Base-by-base conservation (phyloP, 2,888 invertebrate species). In the Orthosia gracilis region DNA sequence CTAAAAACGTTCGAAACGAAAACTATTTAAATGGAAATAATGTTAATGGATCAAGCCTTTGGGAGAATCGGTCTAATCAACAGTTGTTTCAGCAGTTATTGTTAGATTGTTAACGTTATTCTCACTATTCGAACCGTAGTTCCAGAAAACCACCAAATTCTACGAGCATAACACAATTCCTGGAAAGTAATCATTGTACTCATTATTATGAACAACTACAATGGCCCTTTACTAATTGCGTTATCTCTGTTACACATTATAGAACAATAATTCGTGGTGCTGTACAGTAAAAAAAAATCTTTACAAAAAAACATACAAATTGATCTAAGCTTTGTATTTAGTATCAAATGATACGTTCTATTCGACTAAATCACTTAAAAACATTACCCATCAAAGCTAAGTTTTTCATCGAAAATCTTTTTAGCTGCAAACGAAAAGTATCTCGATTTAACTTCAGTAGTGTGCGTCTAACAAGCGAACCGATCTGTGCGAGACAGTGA, bases 401-500 rank as follows among this genome's bases (percentile, higher is more conserved):
- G 23, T 62, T 52, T 61, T 54, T 73, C 47, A 55, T 49, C n/a
- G n/a, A 68, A 71, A 62, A 79, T 61, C 49, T 57, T 80, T 64
- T 73, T 26, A 62, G 2, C 9, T 81, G 23, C 26, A 49, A 50
- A 58, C 57, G 64, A 62, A 80, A 75, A 84, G 80, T 80, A 69
- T 59, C 52, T 69, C 69, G 80, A 61, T 81, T 76, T 73, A 80
- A 81, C 65, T 84, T 78, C 54, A 23, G 50, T 69, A 76, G 67
- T 59, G 65, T 80, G 70, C 52, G 12, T 63, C 58, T 80, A 86
- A 84, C 87, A 75, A 86, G 73, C 75, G 62, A 61, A 78, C 67
- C 77, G 70, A 77, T 64, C 77, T 78, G 82, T 66, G 58, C 58
- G n/a, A 50, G 81, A 86, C 84, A 84, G 84, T 76, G 73, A 80